A percentile compares a stretch with the other conserved stretches of the same genome.
Evolutionary conservation across 2,888 invertebrate species (phyloP).

Genomic region (Mystacides longicornis): DNA sequence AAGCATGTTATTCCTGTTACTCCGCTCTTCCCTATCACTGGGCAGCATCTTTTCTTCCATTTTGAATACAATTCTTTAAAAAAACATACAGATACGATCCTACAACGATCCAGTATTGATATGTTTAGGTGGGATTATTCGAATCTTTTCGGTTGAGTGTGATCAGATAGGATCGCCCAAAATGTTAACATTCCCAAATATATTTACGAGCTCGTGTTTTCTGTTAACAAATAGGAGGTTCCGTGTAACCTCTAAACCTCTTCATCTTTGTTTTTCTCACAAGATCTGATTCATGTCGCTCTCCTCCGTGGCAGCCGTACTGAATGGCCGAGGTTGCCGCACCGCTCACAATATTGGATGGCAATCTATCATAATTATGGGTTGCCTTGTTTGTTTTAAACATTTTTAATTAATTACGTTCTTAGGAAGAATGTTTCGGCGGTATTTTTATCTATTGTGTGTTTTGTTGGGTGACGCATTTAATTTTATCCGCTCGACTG

Average conservation of each 20-base stretch:
- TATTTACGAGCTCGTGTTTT: neutral
- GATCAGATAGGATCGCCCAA: neutral
- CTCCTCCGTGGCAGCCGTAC: no score
- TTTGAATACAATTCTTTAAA: no score
- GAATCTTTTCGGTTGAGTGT: no score
- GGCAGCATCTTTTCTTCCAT: no score
- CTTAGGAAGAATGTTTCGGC: neutral
- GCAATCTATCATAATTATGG: slow-evolving; percentile 13
- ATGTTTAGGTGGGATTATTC: no score
- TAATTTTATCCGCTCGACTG: neutral
- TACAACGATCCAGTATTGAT: no score
- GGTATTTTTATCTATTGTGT: slow-evolving; percentile 1
- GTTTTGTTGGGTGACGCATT: neutral
- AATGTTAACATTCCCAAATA: neutral
- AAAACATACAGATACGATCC: no score
- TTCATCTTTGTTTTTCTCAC: neutral
- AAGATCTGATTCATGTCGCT: neutral
- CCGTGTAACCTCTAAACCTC: slow-evolving; percentile 1
- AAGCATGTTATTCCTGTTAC: no score
- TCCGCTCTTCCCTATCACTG: no score
- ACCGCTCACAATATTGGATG: neutral
- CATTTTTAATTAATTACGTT: slow-evolving; percentile 1
- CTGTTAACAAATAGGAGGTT: neutral
- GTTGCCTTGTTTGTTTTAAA: slow-evolving; percentile 12
- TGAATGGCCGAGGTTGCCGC: neutral